Conservation (phyloP, 2,888 invertebrate genomes). For the Cyaniris semiargus region DNA sequence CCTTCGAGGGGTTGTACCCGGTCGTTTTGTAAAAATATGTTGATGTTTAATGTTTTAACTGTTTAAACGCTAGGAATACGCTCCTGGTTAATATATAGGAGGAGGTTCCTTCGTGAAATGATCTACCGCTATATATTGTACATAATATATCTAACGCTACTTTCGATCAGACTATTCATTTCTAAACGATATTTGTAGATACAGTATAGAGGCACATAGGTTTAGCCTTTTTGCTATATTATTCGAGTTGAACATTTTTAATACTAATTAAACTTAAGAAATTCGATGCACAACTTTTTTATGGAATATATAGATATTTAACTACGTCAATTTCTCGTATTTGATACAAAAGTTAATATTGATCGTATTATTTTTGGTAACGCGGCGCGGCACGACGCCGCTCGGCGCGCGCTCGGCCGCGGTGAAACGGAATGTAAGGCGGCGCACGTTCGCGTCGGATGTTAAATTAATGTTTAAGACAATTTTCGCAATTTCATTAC, state of each 20-base stretch:
- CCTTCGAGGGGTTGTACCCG: constrained; percentile 35
- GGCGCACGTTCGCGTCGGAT: constrained; percentile 52
- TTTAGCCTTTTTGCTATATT: constrained; percentile 32
- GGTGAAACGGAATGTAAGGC: constrained; percentile 60
- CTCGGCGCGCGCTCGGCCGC: constrained; percentile 59
- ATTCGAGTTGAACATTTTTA: constrained; percentile 38
- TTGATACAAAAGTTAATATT: constrained; percentile 46
- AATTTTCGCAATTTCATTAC: constrained; percentile 76
- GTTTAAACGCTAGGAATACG: not conserved
- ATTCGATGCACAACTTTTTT: constrained; percentile 58
- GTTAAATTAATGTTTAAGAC: constrained; percentile 68
- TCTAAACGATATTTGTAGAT: constrained; percentile 34
- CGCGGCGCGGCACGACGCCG: not conserved
- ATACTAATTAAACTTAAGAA: constrained; percentile 43
- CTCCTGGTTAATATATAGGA: constrained; percentile 21
- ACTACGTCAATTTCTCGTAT: constrained; percentile 75
- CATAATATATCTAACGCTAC: constrained; percentile 34
- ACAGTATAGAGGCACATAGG: constrained; percentile 35
- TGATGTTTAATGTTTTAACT: constrained; percentile 33
- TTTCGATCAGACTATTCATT: constrained; percentile 23
- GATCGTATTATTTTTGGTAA: constrained; percentile 22
- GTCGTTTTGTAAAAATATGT: constrained; percentile 36
- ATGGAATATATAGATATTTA: constrained; percentile 66
- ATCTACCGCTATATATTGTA: constrained; percentile 28
- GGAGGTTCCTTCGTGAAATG: not conserved